A percentile compares a stretch with the other conserved stretches of the same genome.
These are phyloP conservation scores for Lepidocolaptes lacrymiger DNA, from an alignment of 2,797 vertebrate species.

Conservation along the genomic window DNA sequence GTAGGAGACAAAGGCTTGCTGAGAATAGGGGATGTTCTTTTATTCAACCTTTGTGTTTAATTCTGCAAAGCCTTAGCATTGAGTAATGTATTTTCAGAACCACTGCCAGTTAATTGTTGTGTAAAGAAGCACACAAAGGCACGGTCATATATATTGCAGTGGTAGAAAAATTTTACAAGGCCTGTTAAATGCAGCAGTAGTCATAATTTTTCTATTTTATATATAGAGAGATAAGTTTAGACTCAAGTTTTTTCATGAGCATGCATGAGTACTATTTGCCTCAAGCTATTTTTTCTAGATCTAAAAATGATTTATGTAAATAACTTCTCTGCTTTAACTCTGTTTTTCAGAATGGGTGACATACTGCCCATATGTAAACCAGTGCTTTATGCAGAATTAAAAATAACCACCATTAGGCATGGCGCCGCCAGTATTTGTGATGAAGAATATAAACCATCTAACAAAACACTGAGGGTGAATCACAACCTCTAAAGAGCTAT, in stretches of 20 bases:
- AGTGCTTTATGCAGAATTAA: constrained; percentile 37
- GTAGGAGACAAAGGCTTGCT: neutral
- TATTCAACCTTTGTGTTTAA: constrained; percentile 47
- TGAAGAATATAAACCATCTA: constrained; percentile 33
- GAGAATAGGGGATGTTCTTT: neutral
- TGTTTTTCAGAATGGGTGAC: constrained; percentile 32
- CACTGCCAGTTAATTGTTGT: constrained; percentile 46
- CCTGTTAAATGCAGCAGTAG: neutral
- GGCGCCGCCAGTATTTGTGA: neutral
- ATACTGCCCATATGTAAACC: constrained; percentile 33
- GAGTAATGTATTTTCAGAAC: constrained; percentile 20
- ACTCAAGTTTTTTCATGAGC: neutral
- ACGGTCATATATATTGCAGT: neutral
- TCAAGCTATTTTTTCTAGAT: neutral
- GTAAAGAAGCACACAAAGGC: constrained; percentile 14
- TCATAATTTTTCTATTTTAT: constrained; percentile 29
- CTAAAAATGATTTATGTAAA: constrained; percentile 31
- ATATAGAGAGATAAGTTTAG: neutral
- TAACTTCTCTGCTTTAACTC: constrained; percentile 1
- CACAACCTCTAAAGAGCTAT: constrained; percentile 20
- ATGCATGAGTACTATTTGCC: neutral
- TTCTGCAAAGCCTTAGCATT: constrained; percentile 20
- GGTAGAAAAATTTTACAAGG: constrained; percentile 23
- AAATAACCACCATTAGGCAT: constrained; percentile 58
- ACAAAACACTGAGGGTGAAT: constrained; percentile 54